phyloP scores from a whole-genome alignment of 2,888 invertebrate genomes.

The Ophion ventricosus region DNA sequence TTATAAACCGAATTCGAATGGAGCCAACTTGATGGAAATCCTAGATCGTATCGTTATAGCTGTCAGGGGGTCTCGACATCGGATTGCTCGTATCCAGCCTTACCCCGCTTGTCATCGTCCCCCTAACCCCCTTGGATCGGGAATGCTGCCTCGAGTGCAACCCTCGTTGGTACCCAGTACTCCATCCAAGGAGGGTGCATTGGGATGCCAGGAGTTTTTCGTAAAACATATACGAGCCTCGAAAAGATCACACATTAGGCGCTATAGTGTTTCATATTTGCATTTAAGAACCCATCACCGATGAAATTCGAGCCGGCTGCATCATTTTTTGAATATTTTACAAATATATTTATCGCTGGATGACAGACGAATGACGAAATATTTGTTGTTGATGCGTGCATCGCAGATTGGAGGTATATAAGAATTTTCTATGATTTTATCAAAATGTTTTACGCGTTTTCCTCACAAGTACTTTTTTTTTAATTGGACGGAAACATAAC shows the following conservation, averaged over 20 bases:
- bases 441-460: too few relatives aligned
- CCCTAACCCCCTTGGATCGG: slow-evolving; percentile 38
- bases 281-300: background rate
- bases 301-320: background rate
- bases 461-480: too few relatives aligned
- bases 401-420: too few relatives aligned
- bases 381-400: too few relatives aligned
- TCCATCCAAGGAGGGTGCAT: slow-evolving; percentile 54
- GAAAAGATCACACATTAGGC: slow-evolving; percentile 10
- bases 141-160: slow-evolving; percentile 55
- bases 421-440: too few relatives aligned
- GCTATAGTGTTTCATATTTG: background rate
- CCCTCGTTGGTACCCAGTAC: slow-evolving; percentile 46
- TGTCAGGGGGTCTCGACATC: slow-evolving; percentile 75
- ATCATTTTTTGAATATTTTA: background rate
- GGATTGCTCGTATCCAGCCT: slow-evolving; percentile 79
- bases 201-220: slow-evolving; percentile 34
- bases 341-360: too few relatives aligned
- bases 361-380: too few relatives aligned
- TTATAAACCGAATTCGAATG: slow-evolving; percentile 78
- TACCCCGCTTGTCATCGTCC: slow-evolving; percentile 62
- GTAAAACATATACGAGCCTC: slow-evolving; percentile 7
- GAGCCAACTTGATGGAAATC: slow-evolving; percentile 73
- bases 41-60: slow-evolving; percentile 78
- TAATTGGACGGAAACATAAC: too few relatives aligned